phyloP scores from a whole-genome alignment of 1,140 invertebrate species.

The Vanessa tameamea region DNA sequence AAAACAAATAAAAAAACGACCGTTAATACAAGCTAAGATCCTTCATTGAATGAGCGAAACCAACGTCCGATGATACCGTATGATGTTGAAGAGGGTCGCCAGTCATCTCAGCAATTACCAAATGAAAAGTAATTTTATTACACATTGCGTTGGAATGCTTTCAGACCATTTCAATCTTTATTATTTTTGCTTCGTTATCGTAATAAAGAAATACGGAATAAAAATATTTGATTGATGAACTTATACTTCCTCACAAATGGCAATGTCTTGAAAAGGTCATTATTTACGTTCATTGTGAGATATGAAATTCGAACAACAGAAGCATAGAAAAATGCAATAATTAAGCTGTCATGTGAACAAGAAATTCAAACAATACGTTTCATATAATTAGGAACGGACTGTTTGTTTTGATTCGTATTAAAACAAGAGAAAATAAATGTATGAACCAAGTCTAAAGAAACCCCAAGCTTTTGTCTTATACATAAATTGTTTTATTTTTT shows the following conservation, averaged over 20 bases:
- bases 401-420: neutral
- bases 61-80: conserved; percentile 21
- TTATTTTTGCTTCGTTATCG: neutral
- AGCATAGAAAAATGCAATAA: conserved; percentile 2
- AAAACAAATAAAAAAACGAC: conserved; percentile 41
- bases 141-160: conserved; percentile 9
- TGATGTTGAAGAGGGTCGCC: conserved; percentile 27
- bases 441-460: neutral
- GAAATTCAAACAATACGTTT: conserved; percentile 1
- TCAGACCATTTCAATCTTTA: conserved; percentile 13
- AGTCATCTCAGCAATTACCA: conserved; percentile 14
- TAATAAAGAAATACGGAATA: neutral
- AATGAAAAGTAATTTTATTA: conserved; percentile 12
- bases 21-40: conserved; percentile 17
- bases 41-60: conserved; percentile 18
- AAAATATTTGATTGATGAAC: neutral
- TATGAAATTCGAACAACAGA: conserved; percentile 1
- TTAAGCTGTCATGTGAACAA: conserved; percentile 3
- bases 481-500: conserved; percentile 2
- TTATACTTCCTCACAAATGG: neutral
- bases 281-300: neutral
- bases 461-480: neutral
- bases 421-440: neutral
- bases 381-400: neutral
- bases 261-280: neutral